Evolutionary conservation across 1,140 invertebrate genomes (phyloP), one percentile per base, ranked within the genome.

Genomic region (Bombus sylvicola): DNA sequence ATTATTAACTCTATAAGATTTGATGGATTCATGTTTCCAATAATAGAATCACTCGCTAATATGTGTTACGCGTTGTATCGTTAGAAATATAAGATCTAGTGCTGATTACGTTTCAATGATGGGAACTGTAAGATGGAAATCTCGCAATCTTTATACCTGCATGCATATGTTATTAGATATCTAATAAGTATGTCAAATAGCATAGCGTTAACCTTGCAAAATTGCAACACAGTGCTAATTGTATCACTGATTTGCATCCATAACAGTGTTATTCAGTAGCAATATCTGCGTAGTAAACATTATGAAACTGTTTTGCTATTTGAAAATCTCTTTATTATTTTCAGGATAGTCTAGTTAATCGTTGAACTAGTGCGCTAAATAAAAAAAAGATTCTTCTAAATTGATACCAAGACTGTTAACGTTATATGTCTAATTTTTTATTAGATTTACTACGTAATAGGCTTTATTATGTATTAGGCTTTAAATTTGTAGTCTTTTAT

Each of bases 181-280:
- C 28, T 5, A 53, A 53, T 53, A 28, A n/a, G 28, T 62, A 62
- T 62, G 59, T 62, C 59, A 62, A 62, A 13, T 62, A n/a, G 4
- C 59, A n/a, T n/a, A 62, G 28, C 28, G 28, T n/a, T 28, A 62
- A 12, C 25, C 25, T 62, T 62, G 59, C 59, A n/a, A n/a, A 62
- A 62, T 62, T 62, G 75, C 85, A 79, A 78, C 53, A 73, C 73
- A 37, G 75, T 84, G 87, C 79, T 72, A 81, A 82, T 59, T 43
- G 41, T 57, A 59, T 71, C 83, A 43, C 34, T 57, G 59, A 86
- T 88, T 53, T 22, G 47, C 47, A 53, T 53, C 5, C 47, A 53
- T 53, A 53, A 53, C 18, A 8, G 5, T 22, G 47, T 18, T 53
- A 22, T 53, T 53, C 47, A 53, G 6, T 53, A 53, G 47, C 18